Base-by-base conservation (phyloP, 2,888 invertebrate genomes). In the Chaetoderma sp. region DNA sequence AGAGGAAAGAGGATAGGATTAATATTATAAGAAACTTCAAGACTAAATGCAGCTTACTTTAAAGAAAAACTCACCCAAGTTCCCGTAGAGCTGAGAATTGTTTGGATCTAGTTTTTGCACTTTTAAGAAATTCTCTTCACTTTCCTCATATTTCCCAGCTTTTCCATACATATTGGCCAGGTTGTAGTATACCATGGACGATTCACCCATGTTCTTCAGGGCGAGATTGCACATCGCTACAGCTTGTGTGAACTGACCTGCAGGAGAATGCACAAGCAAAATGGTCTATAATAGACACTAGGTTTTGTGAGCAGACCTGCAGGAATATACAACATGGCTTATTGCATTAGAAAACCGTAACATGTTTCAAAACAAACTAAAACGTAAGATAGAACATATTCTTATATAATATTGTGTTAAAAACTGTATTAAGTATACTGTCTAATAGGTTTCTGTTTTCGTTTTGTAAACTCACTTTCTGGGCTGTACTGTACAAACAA, bases 161-260 rank as follows among this genome's bases (percentile, higher is more conserved):
- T 96, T 96, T 0, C 97, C 98, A 68, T 93, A 89, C 61, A 94
- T 92, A 84, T 96, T 96, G 4, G 93, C 98, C 52, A 95, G 88
- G 74, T 94, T 93, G 83, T 96, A 96, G 85, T 93, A 91, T 28
- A 98, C 88, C 0, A 92, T 90, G 0, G 94, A 90, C 28, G 94
- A 92, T 57, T 91, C 88, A 0, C 94, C 93, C 58, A 96, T 87
- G 72, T 91, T 89, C 50, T 86, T 82, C 6, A 96, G 85, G 0
- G 94, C 96, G 73, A 90, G 89, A 21, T 90, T 89, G 6, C 93
- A 94, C 58, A 92, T 84, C 68, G 90, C 88, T 60, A 94, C 86
- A 1, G 94, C 95, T 81, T 91, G 90, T 13, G 91, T 89, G 45
- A 90, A 88, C 76, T 90, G 89, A 30, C 89, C 92, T 91, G 83